Conservation (phyloP, 2,113 vertebrate genomes). For the Chaetops frenatus region DNA sequence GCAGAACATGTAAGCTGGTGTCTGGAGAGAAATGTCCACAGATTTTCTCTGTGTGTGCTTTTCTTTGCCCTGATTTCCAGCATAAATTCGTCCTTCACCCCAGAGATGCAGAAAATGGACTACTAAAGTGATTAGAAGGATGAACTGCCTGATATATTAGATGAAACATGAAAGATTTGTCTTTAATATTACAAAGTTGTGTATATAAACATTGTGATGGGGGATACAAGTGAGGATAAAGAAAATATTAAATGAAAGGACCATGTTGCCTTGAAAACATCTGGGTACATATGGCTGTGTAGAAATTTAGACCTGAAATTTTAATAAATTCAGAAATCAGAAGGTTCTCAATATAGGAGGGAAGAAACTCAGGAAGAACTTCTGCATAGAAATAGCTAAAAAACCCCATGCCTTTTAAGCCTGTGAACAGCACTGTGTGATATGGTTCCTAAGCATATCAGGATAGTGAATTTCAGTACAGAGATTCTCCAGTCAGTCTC, state of each 20-base stretch:
- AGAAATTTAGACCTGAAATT: neutral
- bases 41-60: neutral
- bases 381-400: neutral
- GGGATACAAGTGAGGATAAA: neutral
- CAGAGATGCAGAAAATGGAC: neutral
- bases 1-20: neutral
- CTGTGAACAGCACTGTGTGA: neutral
- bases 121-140: neutral
- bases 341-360: neutral
- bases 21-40: neutral
- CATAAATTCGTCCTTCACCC: neutral
- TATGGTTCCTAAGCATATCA: fast-evolving
- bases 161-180: neutral
- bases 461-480: neutral
- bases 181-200: neutral
- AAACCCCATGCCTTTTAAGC: neutral
- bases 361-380: neutral
- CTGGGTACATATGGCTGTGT: neutral
- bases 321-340: neutral
- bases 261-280: neutral
- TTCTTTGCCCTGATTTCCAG: neutral
- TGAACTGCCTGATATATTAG: neutral
- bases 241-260: neutral
- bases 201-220: neutral
- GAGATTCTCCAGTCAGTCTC: neutral